Base-by-base conservation (phyloP, 2,113 vertebrate genomes). In the Pleuronectes platessa region DNA sequence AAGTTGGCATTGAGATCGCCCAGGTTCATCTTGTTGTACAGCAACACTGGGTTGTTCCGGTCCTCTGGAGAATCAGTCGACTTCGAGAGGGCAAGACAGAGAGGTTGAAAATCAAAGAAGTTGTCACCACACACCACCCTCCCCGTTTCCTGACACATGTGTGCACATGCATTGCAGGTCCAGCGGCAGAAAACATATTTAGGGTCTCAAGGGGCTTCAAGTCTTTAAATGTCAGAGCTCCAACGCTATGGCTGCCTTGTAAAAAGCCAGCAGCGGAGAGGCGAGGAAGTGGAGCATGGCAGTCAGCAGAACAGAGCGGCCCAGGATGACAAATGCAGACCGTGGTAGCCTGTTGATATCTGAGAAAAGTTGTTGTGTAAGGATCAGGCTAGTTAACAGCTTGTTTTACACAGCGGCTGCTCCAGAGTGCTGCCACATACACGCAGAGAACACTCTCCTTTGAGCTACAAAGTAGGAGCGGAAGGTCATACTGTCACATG, bases 1-100 rank as follows among this genome's bases (percentile, higher is more conserved):
- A 96, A 98, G 90, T 97, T 97, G 11, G 53, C 86, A 13, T 95
- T 96, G 26, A 99, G 61, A 68, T 95, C 91, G 13, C 89, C 89
- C 76, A 99, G 66, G 3, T 95, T 94, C 96, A 98, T 97, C 94
- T 97, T 98, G 82, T 97, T 96, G 83, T 99, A 99, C 71, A 97
- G 91, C 71, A 97, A 63, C 88, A 96, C 95, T 0, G 97, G 97
- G 74, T 98, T 96, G 47, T 94, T 98, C 81, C 97, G 94, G 79
- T 98, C 96, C 89, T 98, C 97, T 64, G 95, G 83, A 85, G 95
- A 95, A 68, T 96, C 95, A 61, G 97, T 97, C 64, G 96, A 96
- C 97, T 99, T 42, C 13, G 15, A 42, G 40, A 42, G 40, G 40
- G 3, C 11, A 42, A 42, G 49, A 76, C 26, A 79, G 37, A 26